phyloP scores from a whole-genome alignment of 2,113 vertebrate genomes.

The Xenus cinereus region DNA sequence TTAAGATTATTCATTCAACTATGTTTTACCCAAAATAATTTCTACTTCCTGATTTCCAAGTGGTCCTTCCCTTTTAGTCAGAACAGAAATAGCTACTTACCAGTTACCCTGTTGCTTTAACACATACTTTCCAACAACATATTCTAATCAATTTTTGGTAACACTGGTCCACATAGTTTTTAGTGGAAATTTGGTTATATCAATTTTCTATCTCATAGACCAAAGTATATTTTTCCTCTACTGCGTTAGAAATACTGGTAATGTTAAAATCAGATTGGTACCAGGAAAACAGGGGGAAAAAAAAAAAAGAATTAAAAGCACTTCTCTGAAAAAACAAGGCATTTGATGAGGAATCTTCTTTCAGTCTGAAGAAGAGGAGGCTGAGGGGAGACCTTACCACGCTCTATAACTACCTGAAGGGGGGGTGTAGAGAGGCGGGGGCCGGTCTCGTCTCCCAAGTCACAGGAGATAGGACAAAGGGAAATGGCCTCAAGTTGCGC shows the following conservation, averaged over 20 bases:
- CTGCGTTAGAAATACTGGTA: background rate
- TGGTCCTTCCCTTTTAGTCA: background rate
- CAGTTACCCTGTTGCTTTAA: background rate
- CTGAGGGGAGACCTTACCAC: too few species aligned
- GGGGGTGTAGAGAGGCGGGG: too few species aligned
- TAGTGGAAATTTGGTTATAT: background rate
- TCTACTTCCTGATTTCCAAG: background rate
- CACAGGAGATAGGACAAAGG: too few species aligned
- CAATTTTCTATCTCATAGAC: background rate
- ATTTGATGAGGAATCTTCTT: background rate
- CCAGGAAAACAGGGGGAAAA: background rate
- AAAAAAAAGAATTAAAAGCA: background rate
- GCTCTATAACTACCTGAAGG: too few species aligned
- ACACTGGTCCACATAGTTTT: background rate
- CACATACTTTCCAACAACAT: background rate
- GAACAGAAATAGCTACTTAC: background rate
- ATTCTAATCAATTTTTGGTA: background rate
- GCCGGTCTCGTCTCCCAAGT: too few species aligned
- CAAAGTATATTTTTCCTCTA: background rate
- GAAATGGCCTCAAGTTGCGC: too few species aligned
- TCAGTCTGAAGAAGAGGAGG: too few species aligned
- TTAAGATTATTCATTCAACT: background rate
- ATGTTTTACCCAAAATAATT: background rate
- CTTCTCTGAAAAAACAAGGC: background rate
- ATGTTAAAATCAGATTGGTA: background rate